Evolutionary conservation across 2,888 invertebrate species (phyloP).

Genomic region (Chloroclysta siterata): DNA sequence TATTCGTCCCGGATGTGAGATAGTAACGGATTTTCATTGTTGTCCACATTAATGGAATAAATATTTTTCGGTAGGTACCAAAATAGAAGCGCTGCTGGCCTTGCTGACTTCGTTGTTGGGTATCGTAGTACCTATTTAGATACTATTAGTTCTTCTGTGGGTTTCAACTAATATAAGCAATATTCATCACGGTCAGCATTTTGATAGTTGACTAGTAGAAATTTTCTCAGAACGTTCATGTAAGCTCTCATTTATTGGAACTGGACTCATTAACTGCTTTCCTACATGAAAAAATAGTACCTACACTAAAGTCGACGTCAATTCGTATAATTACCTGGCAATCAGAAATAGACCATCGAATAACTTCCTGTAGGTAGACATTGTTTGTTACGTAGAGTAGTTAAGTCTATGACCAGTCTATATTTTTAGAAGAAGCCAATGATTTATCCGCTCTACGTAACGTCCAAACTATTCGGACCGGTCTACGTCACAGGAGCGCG

Average conservation of each 20-base stretch:
- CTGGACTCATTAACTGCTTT: background rate
- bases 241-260: background rate
- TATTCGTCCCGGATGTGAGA: slow-evolving; percentile 26
- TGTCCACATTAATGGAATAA: slow-evolving; percentile 4
- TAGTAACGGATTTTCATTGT: slow-evolving; percentile 18
- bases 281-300: background rate
- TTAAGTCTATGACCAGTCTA: slow-evolving; percentile 59
- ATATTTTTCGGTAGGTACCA: background rate
- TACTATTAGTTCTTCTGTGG: too few relatives aligned
- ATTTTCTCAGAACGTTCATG: too few relatives aligned
- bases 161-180: too few relatives aligned
- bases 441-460: slow-evolving; percentile 76
- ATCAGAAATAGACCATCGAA: slow-evolving; percentile 50
- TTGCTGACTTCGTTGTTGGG: too few relatives aligned
- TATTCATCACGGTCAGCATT: too few relatives aligned
- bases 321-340: slow-evolving; percentile 36
- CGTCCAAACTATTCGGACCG: slow-evolving; percentile 67
- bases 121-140: too few relatives aligned
- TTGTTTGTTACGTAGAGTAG: slow-evolving; percentile 62
- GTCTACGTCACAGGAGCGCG: slow-evolving; percentile 78
- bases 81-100: background rate
- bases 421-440: slow-evolving; percentile 73
- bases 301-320: slow-evolving; percentile 44
- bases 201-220: too few relatives aligned
- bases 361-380: slow-evolving; percentile 43